Evolutionary conservation across 2,797 vertebrate species (phyloP).

Genomic region (Molothrus ater): DNA sequence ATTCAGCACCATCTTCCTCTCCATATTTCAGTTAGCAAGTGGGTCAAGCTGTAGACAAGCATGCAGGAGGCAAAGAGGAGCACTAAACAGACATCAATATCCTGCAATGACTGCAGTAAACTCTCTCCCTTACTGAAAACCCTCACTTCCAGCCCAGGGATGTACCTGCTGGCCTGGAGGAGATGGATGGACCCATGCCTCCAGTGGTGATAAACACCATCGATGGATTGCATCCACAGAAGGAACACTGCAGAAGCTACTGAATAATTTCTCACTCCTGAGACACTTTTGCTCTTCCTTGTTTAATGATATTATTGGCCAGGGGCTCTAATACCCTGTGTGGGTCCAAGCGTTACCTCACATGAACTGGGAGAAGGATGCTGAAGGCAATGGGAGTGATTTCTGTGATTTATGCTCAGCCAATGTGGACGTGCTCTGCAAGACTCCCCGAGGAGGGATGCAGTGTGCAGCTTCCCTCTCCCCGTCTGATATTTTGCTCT

Average conservation of each 20-base stretch:
- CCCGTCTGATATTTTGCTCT: not conserved
- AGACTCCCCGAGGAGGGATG: not conserved
- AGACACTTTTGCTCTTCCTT: not conserved
- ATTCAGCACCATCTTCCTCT: not conserved
- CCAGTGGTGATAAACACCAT: not conserved
- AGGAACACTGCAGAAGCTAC: not conserved
- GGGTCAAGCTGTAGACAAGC: not conserved
- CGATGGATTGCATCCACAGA: not conserved
- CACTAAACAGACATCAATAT: not conserved
- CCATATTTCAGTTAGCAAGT: not conserved
- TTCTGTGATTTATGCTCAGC: not conserved
- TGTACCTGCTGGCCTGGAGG: not conserved
- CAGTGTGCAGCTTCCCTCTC: fast-evolving
- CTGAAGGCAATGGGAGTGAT: not conserved
- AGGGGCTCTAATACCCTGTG: not conserved
- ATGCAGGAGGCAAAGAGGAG: not conserved
- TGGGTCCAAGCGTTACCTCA: not conserved
- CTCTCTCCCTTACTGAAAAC: not conserved
- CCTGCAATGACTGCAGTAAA: not conserved
- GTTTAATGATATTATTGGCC: not conserved
- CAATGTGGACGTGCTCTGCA: fast-evolving
- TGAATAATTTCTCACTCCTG: not conserved
- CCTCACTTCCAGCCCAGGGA: not conserved
- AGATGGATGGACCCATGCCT: not conserved
- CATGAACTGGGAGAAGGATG: not conserved